Percentiles rank a stretch among this genome's conserved stretches.
Evolutionary conservation across 2,113 vertebrate species (phyloP).

Genomic region (Acinonyx jubatus): DNA sequence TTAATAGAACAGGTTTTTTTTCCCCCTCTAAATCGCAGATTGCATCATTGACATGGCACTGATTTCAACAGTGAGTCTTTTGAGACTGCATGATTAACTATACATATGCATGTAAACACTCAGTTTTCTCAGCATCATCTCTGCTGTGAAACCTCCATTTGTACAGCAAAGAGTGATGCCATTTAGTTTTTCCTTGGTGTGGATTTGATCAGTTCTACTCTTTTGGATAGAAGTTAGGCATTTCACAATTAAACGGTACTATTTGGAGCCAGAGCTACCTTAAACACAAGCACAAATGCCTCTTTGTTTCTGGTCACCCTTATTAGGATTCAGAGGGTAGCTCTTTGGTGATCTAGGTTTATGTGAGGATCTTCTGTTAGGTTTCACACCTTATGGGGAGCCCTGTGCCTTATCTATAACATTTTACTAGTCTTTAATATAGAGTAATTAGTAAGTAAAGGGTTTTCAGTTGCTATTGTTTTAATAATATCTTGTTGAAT

Average conservation of each 20-base stretch:
- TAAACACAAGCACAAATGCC: background rate
- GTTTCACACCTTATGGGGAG: background rate
- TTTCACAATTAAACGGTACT: background rate
- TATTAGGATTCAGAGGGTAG: background rate
- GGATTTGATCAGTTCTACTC: background rate
- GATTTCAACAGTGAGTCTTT: background rate
- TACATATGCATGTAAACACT: background rate
- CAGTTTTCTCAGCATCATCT: background rate
- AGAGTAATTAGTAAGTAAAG: background rate
- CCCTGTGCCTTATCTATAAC: background rate
- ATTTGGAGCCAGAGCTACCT: background rate
- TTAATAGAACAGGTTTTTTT: background rate
- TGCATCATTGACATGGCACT: background rate
- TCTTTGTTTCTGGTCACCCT: background rate
- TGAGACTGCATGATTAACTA: background rate
- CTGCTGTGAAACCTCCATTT: background rate
- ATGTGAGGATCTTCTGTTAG: background rate
- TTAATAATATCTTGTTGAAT: constrained; percentile 34
- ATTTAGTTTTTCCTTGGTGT: background rate
- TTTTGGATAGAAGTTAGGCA: background rate
- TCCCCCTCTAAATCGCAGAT: background rate
- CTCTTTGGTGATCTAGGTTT: background rate
- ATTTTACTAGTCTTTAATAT: background rate
- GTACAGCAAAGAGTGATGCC: background rate
- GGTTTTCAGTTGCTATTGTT: background rate